Evolutionary conservation across 2,113 vertebrate genomes (phyloP).

Genomic region (Myrmophylax atrothorax): DNA sequence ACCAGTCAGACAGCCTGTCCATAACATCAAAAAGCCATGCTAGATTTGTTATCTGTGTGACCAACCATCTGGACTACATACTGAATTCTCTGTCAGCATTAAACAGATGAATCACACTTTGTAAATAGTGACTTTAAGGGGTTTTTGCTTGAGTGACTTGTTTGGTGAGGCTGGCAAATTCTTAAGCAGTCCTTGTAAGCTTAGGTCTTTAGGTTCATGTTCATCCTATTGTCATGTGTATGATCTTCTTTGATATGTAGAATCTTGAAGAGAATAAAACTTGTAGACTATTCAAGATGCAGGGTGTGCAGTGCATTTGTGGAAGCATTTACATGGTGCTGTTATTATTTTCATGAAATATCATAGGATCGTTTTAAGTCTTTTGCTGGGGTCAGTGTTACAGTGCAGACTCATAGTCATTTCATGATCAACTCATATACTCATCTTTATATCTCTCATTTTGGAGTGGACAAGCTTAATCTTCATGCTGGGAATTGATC

Average conservation of each 20-base stretch:
- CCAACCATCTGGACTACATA: conserved; percentile 38
- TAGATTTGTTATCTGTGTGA: not conserved
- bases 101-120: conserved; percentile 42
- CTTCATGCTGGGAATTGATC: not conserved
- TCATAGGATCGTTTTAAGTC: not conserved
- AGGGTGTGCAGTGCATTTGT: not conserved
- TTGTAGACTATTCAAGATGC: not conserved
- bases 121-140: conserved; percentile 1
- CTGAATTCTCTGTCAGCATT: conserved; percentile 48
- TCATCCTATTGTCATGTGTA: not conserved
- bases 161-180: not conserved
- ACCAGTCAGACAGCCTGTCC: conserved; percentile 19
- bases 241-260: not conserved
- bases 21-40: not conserved
- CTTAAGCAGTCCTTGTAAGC: not conserved
- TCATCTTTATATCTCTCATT: not conserved
- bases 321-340: not conserved
- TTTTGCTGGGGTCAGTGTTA: not conserved
- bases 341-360: not conserved
- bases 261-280: not conserved
- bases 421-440: not conserved
- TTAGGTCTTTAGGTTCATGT: not conserved
- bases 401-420: not conserved
- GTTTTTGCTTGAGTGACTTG: not conserved
- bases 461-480: not conserved